These are phyloP conservation scores for Pseudochaenichthys georgianus DNA, from an alignment of 2,797 vertebrate genomes.

Conservation along the genomic window DNA sequence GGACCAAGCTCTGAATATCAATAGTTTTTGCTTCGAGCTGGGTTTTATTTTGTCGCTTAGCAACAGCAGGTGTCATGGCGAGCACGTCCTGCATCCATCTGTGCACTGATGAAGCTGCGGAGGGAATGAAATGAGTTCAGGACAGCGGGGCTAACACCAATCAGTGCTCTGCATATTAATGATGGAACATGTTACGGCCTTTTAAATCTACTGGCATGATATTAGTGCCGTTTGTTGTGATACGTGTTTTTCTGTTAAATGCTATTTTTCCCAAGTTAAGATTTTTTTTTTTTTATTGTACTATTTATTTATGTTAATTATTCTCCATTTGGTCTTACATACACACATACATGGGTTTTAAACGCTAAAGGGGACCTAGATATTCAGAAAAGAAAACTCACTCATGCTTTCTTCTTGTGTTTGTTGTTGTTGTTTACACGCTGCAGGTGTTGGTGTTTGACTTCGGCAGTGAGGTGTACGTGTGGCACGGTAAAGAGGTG, in stretches of 20 bases:
- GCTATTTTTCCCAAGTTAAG: background rate
- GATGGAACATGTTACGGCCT: background rate
- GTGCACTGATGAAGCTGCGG: slow-evolving; percentile 23
- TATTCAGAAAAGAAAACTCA: background rate
- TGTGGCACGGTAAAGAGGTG: slow-evolving; percentile 99
- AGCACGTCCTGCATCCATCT: slow-evolving; percentile 52
- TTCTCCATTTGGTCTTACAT: background rate
- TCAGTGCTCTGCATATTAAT: background rate
- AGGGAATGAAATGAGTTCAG: background rate
- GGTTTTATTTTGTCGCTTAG: slow-evolving; percentile 53
- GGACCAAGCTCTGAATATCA: slow-evolving; percentile 4
- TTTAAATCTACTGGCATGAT: background rate
- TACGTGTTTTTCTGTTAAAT: background rate
- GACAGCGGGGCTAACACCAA: background rate
- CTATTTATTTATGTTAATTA: background rate
- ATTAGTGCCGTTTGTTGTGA: background rate
- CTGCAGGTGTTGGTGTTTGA: slow-evolving; percentile 96
- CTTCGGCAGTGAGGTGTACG: slow-evolving; percentile 98
- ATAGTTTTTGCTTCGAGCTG: slow-evolving; percentile 7
- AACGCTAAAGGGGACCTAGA: background rate
- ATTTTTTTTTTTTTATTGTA: background rate
- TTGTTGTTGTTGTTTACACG: background rate
- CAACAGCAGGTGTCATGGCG: slow-evolving; percentile 54
- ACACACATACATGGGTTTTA: background rate
- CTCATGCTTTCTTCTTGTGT: fast-evolving